These are phyloP conservation scores for Orgyia antiqua DNA, from an alignment of 2,888 invertebrate genomes.

Conservation along the genomic window DNA sequence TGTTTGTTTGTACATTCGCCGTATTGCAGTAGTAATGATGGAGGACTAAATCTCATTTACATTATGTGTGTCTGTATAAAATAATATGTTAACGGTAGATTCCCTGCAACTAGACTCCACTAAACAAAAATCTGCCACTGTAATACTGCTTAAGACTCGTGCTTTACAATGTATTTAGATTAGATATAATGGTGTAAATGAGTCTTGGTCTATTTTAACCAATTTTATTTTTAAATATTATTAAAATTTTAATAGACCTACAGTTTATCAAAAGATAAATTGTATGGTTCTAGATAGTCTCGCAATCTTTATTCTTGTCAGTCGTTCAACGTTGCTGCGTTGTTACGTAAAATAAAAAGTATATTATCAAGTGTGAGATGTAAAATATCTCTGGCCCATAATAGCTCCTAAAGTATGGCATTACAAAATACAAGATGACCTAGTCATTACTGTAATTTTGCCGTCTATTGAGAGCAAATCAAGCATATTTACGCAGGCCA, in stretches of 20 bases:
- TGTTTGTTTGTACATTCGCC: conserved; percentile 10
- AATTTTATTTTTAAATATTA: conserved; percentile 12
- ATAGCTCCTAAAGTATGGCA: too few species aligned
- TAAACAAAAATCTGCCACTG: conserved; percentile 14
- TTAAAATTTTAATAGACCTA: conserved; percentile 13
- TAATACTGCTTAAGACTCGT: conserved; percentile 21
- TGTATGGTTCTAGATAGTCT: conserved; percentile 11
- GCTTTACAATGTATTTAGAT: conserved; percentile 25
- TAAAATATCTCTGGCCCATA: conserved; percentile 11
- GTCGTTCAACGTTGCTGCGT: conserved; percentile 17
- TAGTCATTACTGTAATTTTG: too few species aligned
- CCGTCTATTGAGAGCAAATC: too few species aligned
- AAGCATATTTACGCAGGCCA: too few species aligned
- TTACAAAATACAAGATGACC: too few species aligned
- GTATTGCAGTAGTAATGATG: conserved; percentile 18
- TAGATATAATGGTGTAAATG: conserved; percentile 29
- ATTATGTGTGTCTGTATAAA: conserved; percentile 28
- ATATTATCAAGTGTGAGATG: conserved; percentile 14
- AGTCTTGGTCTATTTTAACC: conserved; percentile 26
- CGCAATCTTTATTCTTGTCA: conserved; percentile 17
- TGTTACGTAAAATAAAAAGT: conserved; percentile 14
- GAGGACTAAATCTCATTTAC: conserved; percentile 29
- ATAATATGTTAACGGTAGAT: conserved; percentile 16
- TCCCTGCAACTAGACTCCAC: conserved; percentile 22
- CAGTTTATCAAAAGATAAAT: conserved; percentile 10